Evolutionary conservation across 2,888 invertebrate genomes (phyloP).

Genomic region (Hybos culiciformis): DNA sequence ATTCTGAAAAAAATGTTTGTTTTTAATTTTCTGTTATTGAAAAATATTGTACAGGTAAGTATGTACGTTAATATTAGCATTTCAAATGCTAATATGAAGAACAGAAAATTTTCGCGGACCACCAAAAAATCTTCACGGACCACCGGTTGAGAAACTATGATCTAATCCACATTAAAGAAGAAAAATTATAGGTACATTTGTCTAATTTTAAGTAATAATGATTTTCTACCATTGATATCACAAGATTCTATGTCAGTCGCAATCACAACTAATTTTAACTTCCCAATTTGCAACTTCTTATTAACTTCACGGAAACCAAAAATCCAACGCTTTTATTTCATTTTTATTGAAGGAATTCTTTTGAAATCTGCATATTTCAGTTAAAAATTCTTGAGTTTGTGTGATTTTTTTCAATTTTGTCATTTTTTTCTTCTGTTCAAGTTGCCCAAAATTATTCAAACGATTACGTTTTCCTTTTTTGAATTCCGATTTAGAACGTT

Average conservation of each 20-base stretch:
- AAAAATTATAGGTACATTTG: too few species aligned
- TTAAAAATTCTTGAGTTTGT: conserved; percentile 37
- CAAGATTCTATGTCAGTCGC: conserved; percentile 48
- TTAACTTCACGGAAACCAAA: conserved; percentile 48
- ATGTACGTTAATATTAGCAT: too few species aligned
- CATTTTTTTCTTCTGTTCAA: background rate
- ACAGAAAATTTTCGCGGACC: background rate
- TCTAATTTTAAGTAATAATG: too few species aligned
- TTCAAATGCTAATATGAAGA: background rate
- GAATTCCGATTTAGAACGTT: too few species aligned
- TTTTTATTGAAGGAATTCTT: conserved; percentile 45
- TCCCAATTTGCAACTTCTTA: conserved; percentile 42
- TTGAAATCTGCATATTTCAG: conserved; percentile 46
- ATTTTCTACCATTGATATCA: conserved; percentile 31
- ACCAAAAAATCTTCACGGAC: too few species aligned
- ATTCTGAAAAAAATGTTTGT: too few species aligned
- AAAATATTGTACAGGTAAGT: too few species aligned
- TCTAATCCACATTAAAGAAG: too few species aligned
- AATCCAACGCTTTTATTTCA: conserved; percentile 45
- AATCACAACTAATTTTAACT: conserved; percentile 45
- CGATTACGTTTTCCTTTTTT: background rate
- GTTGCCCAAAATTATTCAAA: too few species aligned
- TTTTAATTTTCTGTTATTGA: too few species aligned
- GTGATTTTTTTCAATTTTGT: conserved; percentile 19
- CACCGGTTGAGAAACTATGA: too few species aligned